These are phyloP conservation scores for Gymnogyps californianus DNA, from an alignment of 2,113 vertebrate species.

Conservation along the genomic window DNA sequence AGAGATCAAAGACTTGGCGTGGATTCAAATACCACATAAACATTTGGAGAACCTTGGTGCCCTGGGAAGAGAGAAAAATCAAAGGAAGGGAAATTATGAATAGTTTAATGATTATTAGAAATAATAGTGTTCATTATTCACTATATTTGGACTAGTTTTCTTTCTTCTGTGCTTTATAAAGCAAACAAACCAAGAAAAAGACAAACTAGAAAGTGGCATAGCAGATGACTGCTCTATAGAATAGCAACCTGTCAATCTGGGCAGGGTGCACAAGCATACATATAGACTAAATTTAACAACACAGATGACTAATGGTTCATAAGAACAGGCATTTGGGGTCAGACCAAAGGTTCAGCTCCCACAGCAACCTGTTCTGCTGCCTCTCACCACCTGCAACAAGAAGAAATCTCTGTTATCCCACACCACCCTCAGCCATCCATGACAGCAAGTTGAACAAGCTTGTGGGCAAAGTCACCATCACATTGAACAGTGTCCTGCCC, in stretches of 20 bases:
- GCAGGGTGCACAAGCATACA: neutral
- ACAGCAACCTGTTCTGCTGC: neutral
- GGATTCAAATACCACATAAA: slow-evolving; percentile 87
- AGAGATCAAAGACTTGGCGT: slow-evolving; percentile 84
- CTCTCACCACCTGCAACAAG: neutral
- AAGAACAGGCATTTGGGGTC: neutral
- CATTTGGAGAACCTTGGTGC: slow-evolving; percentile 83
- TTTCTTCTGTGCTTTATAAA: neutral
- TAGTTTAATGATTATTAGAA: neutral
- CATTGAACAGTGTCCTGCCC: neutral
- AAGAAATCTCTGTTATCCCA: neutral
- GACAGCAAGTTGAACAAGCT: neutral
- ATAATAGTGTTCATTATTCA: neutral
- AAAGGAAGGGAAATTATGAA: neutral
- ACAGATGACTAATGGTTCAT: neutral
- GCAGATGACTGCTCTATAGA: neutral
- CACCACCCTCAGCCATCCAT: neutral
- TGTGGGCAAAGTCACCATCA: neutral
- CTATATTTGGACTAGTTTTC: neutral
- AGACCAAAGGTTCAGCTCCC: neutral
- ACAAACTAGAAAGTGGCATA: neutral
- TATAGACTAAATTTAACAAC: neutral
- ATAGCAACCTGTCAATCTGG: neutral
- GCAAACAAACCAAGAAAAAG: neutral
- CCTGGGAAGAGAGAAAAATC: slow-evolving; percentile 55